These are phyloP conservation scores for Echinarachnius parma DNA, from an alignment of 53 echinoderm and acorn worm species.

Conservation along the genomic window DNA sequence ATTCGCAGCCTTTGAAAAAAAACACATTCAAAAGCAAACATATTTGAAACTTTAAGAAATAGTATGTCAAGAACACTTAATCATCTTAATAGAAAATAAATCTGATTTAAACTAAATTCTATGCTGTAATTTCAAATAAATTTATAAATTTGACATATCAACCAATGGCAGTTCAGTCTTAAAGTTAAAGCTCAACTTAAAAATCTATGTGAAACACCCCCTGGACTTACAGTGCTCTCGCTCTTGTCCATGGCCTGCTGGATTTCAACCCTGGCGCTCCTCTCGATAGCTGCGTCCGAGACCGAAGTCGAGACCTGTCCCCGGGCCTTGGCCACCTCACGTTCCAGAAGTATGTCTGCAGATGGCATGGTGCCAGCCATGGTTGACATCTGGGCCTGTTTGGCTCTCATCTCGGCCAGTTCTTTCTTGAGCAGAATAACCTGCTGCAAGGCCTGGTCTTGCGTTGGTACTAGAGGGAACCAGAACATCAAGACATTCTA, in stretches of 20 bases:
- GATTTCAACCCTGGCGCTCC: constrained; percentile 91
- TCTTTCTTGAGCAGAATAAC: constrained; percentile 97
- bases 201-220: too few species aligned
- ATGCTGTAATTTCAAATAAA: too few species aligned
- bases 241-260: constrained; percentile 88
- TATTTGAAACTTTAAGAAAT: too few species aligned
- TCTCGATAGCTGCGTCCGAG: constrained; percentile 89
- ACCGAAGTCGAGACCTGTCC: constrained; percentile 73
- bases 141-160: too few species aligned
- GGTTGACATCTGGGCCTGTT: constrained; percentile 77
- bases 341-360: constrained; percentile 71
- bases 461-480: constrained; percentile 97
- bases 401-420: constrained; percentile 97
- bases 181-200: too few species aligned
- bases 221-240: constrained; percentile 87
- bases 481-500: too few species aligned
- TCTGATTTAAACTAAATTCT: too few species aligned
- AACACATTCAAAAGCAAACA: too few species aligned
- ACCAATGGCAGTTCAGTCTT: too few species aligned
- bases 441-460: constrained; percentile 98
- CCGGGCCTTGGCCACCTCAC: constrained; percentile 86
- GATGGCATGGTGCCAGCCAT: constrained; percentile 54
- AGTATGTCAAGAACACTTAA: too few species aligned
- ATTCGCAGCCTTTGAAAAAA: too few species aligned
- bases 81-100: too few species aligned